Base-by-base conservation (phyloP, 2,113 vertebrate species). In the Suricata suricatta region DNA sequence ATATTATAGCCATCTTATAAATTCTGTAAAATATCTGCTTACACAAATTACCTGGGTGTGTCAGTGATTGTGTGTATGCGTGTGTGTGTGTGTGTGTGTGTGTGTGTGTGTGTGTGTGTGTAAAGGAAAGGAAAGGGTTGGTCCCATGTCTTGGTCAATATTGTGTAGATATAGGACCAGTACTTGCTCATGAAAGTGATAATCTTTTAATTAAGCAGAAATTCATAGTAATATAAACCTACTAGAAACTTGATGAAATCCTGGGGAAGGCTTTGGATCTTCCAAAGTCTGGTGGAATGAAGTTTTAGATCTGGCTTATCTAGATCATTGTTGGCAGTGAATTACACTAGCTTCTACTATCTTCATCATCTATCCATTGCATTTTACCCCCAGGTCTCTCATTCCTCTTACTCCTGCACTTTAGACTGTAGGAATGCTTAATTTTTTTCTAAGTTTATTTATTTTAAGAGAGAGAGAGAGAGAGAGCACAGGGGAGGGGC, bases 11-110 rank as follows among this genome's bases (percentile, higher is more conserved):
- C n/a, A 15, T 86, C 21, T 76, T 13, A 52, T 63, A 79, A 1
- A 8, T 27, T 77, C 41, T 93, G 69, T 96, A 71, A 92, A 84
- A 92, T 82, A 52, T 88, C 41, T n/a, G 31, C 77, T 79, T 77
- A 63, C 14, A 79, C 52, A 64, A 84, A 88, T 69, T 77, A 64
- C n/a, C 29, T 93, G 23, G 41, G 52, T 44, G 10, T 80, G 63
- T 63, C 21, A 64, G 33, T 71, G 63, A 87, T 19, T 60, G 27
- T 63, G 63, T 69, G 50, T 44, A 1, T 33, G 31, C 3, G 11
- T 74, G 2, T 33, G 44, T 52, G 2, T 29, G 52, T 66, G 15
- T 33, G 72, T 76, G 47, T 72, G 33, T 80, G 41, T 29, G 21
- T 66, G 29, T 77, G 33, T 41, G 8, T 47, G 44, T 44, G 71